phyloP scores from a whole-genome alignment of 1,140 invertebrate genomes.

The Drosophila ogumai region DNA sequence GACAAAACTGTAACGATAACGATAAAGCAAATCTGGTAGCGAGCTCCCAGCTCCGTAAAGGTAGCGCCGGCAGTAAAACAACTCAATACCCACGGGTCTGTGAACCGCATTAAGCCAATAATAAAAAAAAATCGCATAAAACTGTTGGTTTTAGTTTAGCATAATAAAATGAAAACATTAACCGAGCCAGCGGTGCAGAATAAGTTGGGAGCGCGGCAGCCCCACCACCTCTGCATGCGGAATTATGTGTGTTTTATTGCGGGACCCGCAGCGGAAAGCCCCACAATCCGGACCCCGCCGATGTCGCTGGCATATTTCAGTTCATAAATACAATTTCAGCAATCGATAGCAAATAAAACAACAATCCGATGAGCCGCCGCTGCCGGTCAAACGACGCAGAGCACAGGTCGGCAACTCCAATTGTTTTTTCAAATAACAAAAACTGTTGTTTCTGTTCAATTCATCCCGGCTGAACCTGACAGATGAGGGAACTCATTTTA shows the following conservation, averaged over 20 bases:
- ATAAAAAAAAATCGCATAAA: conserved; percentile 59
- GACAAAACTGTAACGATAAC: conserved; percentile 36
- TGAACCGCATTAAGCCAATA: conserved; percentile 53
- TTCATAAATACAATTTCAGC: conserved; percentile 63
- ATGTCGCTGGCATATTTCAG: conserved; percentile 48
- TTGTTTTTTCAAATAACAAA: conserved; percentile 51
- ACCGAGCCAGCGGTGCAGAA: conserved; percentile 25
- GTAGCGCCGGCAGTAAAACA: conserved; percentile 48
- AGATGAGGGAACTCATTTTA: conserved; percentile 39
- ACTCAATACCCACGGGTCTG: conserved; percentile 23
- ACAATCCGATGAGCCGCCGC: conserved; percentile 7
- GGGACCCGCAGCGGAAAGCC: conserved; percentile 22
- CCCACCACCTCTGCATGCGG: conserved; percentile 15
- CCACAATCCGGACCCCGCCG: conserved; percentile 1
- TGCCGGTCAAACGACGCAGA: conserved; percentile 7
- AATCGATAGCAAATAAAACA: conserved; percentile 52
- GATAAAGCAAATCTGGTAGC: conserved; percentile 25
- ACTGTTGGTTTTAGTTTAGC: conserved; percentile 68
- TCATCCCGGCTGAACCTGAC: conserved; percentile 29
- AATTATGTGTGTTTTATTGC: conserved; percentile 70
- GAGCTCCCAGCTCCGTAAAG: conserved; percentile 6
- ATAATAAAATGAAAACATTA: conserved; percentile 73
- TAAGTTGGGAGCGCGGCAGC: conserved; percentile 12
- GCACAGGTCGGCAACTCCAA: conserved; percentile 27
- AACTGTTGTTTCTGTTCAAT: conserved; percentile 30